A percentile compares a stretch with the other conserved stretches of the same genome.
Evolutionary conservation across 2,888 invertebrate species (phyloP).

Genomic region (Terebella lapidaria): DNA sequence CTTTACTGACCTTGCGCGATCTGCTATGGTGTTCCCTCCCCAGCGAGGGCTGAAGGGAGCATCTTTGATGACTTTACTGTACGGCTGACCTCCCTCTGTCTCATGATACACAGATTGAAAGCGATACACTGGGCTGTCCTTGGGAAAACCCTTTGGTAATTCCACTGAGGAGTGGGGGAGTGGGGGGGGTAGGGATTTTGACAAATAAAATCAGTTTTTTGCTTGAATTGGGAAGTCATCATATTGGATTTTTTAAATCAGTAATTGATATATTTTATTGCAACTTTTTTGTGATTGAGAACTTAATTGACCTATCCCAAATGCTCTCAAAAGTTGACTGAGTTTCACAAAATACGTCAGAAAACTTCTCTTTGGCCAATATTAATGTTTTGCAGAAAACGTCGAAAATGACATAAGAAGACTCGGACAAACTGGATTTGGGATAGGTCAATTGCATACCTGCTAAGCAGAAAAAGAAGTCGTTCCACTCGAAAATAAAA

Average conservation of each 20-base stretch:
- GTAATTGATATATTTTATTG: not conserved
- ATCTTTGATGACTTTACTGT: conserved; percentile 48
- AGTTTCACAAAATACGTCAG: not conserved
- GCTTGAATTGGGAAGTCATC: no score
- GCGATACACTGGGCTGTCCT: conserved; percentile 46
- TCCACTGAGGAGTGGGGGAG: no score
- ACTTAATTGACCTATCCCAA: no score
- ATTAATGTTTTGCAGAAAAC: no score
- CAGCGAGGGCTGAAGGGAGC: conserved; percentile 54
- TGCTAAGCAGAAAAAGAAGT: conserved; percentile 59
- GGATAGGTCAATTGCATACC: not conserved
- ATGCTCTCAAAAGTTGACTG: not conserved
- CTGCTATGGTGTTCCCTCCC: conserved; percentile 51
- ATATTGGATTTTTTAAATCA: not conserved
- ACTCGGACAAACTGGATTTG: not conserved
- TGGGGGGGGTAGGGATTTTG: no score
- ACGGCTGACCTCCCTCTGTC: conserved; percentile 42
- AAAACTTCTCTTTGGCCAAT: no score
- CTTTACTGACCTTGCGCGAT: conserved; percentile 39
- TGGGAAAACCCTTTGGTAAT: conserved; percentile 50
- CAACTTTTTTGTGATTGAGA: no score
- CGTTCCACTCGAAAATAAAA: conserved; percentile 63
- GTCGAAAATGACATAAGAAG: no score
- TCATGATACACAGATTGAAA: conserved; percentile 55
- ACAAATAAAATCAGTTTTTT: no score